Percentiles rank a stretch among this genome's conserved stretches.
Conservation (phyloP, 2,113 vertebrate genomes). For the Alethe diademata region DNA sequence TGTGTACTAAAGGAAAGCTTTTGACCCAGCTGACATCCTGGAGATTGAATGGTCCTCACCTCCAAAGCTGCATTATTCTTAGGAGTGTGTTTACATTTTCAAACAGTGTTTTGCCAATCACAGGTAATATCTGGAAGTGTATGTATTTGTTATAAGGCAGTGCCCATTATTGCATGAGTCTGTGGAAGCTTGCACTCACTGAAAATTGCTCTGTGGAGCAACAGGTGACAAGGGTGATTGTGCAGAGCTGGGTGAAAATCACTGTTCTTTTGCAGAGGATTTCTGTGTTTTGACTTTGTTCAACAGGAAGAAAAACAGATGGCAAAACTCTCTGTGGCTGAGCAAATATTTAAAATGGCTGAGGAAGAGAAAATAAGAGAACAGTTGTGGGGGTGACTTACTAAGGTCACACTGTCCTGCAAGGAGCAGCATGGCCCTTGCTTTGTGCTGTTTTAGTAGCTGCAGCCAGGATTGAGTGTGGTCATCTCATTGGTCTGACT, state of each 20-base stretch:
- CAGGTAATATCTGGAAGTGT: neutral
- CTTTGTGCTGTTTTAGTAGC: neutral
- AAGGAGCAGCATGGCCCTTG: neutral
- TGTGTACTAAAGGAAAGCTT: neutral
- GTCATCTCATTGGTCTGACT: fast-evolving
- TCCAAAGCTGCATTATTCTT: neutral
- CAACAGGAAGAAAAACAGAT: neutral
- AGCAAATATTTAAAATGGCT: neutral
- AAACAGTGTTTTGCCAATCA: neutral
- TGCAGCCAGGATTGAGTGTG: neutral
- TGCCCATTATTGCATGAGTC: neutral
- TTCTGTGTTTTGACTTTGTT: neutral
- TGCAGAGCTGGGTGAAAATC: neutral
- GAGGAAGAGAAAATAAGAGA: neutral
- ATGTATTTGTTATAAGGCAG: neutral
- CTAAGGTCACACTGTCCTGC: neutral
- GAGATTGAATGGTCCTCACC: neutral
- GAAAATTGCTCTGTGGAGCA: neutral
- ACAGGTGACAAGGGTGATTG: neutral
- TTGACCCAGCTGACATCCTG: neutral
- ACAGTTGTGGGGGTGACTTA: neutral
- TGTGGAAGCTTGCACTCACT: neutral
- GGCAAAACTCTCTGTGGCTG: neutral
- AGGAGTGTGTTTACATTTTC: neutral
- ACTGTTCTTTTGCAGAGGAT: neutral